Percentiles rank a stretch among this genome's conserved stretches.
phyloP scores from a whole-genome alignment of 2,113 vertebrate genomes.

The Entomyzon cyanotis region DNA sequence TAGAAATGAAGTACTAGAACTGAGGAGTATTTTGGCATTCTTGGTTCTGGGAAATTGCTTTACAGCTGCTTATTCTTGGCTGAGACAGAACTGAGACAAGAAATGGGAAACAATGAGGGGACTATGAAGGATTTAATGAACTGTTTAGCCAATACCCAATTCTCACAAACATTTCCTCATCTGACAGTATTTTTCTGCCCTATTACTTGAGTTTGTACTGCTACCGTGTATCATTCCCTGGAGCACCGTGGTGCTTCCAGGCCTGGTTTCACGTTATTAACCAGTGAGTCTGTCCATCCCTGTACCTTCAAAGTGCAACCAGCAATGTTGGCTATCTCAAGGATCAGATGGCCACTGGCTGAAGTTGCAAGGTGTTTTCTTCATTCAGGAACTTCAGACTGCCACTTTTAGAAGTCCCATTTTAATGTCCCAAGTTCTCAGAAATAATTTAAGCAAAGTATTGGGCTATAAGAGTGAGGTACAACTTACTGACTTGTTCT shows the following conservation, averaged over 20 bases:
- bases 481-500: neutral
- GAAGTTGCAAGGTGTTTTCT: neutral
- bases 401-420: neutral
- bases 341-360: neutral
- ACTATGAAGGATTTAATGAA: neutral
- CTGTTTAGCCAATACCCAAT: neutral
- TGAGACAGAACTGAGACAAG: neutral
- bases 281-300: neutral
- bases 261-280: neutral
- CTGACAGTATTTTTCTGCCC: neutral
- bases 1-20: neutral
- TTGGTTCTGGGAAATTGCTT: neutral
- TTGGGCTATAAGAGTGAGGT: neutral
- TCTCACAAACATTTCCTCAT: conserved; percentile 28
- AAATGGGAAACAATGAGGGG: neutral
- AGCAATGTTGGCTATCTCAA: neutral
- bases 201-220: conserved; percentile 16
- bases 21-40: neutral
- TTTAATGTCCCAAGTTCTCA: neutral
- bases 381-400: neutral
- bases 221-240: neutral
- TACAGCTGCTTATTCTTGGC: neutral
- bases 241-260: neutral
- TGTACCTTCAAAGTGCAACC: neutral
- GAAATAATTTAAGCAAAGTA: neutral